Percentiles rank a stretch among this genome's conserved stretches.
Evolutionary conservation across 2,113 vertebrate species (phyloP).

Genomic region (Vulpes vulpes): DNA sequence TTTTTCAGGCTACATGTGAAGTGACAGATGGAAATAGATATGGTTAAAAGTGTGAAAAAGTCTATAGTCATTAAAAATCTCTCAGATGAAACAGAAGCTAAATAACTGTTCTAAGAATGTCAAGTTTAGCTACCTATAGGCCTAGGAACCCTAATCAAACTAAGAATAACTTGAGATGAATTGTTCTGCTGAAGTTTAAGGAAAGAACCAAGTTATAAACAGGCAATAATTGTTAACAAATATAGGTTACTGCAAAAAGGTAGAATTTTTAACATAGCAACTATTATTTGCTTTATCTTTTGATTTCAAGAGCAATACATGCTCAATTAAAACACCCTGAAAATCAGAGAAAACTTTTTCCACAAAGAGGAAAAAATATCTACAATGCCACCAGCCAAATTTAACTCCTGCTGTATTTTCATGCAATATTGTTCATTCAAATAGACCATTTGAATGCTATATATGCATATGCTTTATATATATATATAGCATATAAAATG

Average conservation of each 20-base stretch:
- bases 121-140: background rate
- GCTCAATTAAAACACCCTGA: background rate
- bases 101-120: background rate
- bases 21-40: background rate
- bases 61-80: background rate
- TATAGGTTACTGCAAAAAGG: background rate
- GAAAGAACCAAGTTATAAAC: background rate
- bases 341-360: background rate
- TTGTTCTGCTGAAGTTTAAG: background rate
- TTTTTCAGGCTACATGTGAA: background rate
- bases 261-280: background rate
- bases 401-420: background rate
- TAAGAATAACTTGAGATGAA: background rate
- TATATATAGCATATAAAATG: no score
- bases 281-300: background rate
- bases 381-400: background rate
- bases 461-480: no score
- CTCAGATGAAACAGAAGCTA: background rate
- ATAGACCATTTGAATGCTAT: background rate
- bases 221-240: background rate
- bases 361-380: background rate
- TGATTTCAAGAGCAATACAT: constrained; percentile 22
- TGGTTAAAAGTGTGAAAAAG: background rate
- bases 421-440: background rate
- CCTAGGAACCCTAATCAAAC: background rate